Evolutionary conservation across 2,113 vertebrate species (phyloP).

Genomic region (Cercocebus atys): DNA sequence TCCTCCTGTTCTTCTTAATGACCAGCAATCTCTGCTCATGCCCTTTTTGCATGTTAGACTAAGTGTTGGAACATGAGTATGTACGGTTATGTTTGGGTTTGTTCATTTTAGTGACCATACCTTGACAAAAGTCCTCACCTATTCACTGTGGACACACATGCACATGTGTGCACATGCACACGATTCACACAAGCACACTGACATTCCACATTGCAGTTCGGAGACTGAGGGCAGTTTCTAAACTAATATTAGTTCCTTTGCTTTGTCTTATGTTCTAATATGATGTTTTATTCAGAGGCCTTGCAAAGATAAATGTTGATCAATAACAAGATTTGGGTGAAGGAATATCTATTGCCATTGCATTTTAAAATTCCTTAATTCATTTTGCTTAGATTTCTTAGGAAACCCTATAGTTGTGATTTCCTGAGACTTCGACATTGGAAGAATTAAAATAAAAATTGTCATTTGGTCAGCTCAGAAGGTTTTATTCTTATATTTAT

Average conservation of each 20-base stretch:
- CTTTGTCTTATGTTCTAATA: background rate
- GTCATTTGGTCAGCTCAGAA: background rate
- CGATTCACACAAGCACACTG: background rate
- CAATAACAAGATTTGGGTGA: background rate
- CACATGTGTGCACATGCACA: background rate
- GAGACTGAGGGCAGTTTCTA: background rate
- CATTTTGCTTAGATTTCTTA: background rate
- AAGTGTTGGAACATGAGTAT: background rate
- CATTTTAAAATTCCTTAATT: background rate
- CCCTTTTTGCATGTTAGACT: background rate
- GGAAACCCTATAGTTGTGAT: background rate
- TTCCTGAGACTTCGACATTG: background rate
- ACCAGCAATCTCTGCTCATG: background rate
- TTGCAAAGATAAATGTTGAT: background rate
- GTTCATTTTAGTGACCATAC: background rate
- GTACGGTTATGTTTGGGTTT: background rate
- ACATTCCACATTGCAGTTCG: background rate
- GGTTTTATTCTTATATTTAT: background rate
- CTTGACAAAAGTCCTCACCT: background rate
- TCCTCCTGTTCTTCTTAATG: background rate
- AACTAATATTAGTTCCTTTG: background rate
- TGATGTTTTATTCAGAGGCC: background rate
- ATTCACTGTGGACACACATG: background rate
- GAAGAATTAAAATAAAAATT: slow-evolving; percentile 32
- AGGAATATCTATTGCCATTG: background rate